phyloP scores from a whole-genome alignment of 2,888 invertebrate species.

The Notocelia uddmanniana region DNA sequence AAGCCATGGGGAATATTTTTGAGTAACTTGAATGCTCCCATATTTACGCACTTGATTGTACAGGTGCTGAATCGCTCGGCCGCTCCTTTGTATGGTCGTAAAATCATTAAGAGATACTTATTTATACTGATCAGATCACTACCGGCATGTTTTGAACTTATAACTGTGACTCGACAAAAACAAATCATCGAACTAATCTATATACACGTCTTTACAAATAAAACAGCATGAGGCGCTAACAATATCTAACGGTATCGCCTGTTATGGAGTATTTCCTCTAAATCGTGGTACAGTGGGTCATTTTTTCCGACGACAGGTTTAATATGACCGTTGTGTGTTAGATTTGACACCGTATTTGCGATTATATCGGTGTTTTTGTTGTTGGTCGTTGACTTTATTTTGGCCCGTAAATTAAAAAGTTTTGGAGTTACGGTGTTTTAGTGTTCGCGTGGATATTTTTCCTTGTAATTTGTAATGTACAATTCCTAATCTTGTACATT shows the following conservation, averaged over 20 bases:
- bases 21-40: too few species aligned
- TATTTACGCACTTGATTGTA: too few species aligned
- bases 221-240: constrained; percentile 73
- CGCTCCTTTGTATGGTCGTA: too few species aligned
- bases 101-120: neutral
- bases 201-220: constrained; percentile 22
- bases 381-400: constrained; percentile 56
- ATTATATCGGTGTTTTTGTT: constrained; percentile 65
- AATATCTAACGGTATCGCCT: constrained; percentile 57
- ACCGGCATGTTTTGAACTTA: neutral
- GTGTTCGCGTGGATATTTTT: too few species aligned
- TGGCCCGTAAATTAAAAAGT: constrained; percentile 20
- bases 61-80: neutral
- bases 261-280: constrained; percentile 71
- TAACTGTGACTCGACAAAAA: constrained; percentile 27
- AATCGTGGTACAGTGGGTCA: constrained; percentile 77
- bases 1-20: too few species aligned
- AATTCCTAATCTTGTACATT: too few species aligned
- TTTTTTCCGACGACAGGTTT: constrained; percentile 74
- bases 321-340: constrained; percentile 65
- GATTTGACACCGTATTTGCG: constrained; percentile 58
- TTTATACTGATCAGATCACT: neutral
- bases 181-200: constrained; percentile 19
- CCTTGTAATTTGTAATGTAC: too few species aligned
- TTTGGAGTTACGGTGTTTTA: neutral